Percentiles rank a stretch among this genome's conserved stretches.
Conservation (phyloP, 2,113 vertebrate genomes). For the Phrynosoma blainvillii region DNA sequence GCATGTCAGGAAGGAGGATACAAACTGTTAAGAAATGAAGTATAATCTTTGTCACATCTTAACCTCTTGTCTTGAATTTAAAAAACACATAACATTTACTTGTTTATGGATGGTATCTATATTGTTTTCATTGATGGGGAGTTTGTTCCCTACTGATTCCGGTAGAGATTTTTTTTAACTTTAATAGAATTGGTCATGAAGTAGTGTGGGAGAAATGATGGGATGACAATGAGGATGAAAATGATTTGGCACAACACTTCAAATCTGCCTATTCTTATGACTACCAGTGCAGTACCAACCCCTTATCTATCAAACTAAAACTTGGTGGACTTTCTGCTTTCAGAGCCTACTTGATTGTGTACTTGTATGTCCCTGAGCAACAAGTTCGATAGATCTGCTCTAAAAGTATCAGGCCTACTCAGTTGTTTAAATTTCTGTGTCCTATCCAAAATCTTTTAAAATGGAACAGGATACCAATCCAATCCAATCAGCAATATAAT, state of each 20-base stretch:
- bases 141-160: background rate
- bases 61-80: background rate
- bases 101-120: background rate
- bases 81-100: background rate
- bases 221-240: too few relatives aligned
- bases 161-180: background rate
- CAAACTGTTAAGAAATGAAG: background rate
- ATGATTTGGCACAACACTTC: too few relatives aligned
- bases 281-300: too few relatives aligned
- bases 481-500: background rate
- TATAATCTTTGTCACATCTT: background rate
- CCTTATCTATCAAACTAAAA: too few relatives aligned
- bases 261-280: too few relatives aligned
- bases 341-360: background rate
- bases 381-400: background rate
- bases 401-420: background rate
- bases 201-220: background rate
- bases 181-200: background rate
- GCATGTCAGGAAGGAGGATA: background rate
- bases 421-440: background rate
- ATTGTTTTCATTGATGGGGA: background rate
- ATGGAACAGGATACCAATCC: background rate
- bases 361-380: background rate
- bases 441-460: too few relatives aligned
- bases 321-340: background rate